phyloP scores from a whole-genome alignment of 2,888 invertebrate species.

The Caenorhabditis sp. region DNA sequence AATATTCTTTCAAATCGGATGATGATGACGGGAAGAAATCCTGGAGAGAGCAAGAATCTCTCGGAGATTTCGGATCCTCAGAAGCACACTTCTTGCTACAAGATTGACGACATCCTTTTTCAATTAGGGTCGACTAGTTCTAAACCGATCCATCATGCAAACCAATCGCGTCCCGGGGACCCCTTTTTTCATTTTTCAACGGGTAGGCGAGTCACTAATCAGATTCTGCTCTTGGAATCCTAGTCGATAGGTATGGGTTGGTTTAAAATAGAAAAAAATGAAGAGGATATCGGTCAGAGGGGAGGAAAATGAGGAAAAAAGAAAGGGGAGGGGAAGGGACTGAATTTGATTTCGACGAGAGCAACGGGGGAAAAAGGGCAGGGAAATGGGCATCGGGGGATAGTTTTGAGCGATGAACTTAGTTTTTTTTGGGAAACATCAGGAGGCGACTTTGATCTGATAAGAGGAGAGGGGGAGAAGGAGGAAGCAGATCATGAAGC shows the following conservation, averaged over 20 bases:
- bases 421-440: slow-evolving; percentile 29
- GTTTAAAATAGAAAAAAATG: slow-evolving; percentile 1
- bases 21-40: slow-evolving; percentile 25
- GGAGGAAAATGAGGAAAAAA: background rate
- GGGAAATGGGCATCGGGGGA: slow-evolving; percentile 1
- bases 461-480: too few species aligned
- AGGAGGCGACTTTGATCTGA: slow-evolving; percentile 47
- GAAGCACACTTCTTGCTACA: background rate
- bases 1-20: slow-evolving; percentile 9
- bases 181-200: background rate
- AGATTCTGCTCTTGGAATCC: slow-evolving; percentile 9
- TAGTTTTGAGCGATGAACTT: slow-evolving; percentile 19
- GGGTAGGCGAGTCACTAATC: slow-evolving; percentile 41
- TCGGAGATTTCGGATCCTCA: too few species aligned
- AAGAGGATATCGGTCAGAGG: slow-evolving; percentile 17
- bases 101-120: slow-evolving; percentile 64
- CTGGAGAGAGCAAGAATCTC: slow-evolving; percentile 12
- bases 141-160: slow-evolving; percentile 42
- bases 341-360: slow-evolving; percentile 4
- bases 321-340: background rate
- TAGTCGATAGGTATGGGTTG: slow-evolving; percentile 38
- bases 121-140: slow-evolving; percentile 36
- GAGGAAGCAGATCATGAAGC: slow-evolving; percentile 36
- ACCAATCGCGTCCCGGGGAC: background rate
- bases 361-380: background rate